Base-by-base conservation (phyloP, 2,113 vertebrate genomes). In the Oncorhynchus tshawytscha region DNA sequence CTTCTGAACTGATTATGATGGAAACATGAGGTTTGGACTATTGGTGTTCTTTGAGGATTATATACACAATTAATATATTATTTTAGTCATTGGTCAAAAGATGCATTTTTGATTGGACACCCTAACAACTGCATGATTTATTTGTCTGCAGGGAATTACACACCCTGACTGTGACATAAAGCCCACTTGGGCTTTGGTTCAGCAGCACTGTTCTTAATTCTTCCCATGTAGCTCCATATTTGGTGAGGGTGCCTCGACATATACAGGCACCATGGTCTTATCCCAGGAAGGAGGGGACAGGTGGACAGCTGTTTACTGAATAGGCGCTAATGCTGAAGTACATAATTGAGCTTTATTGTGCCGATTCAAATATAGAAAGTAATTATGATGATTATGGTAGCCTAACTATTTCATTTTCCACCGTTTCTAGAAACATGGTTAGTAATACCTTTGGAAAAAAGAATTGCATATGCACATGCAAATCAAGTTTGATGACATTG, bases 261-360 rank as follows among this genome's bases (percentile, higher is more conserved):
- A 79, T 82, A 85, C 83, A 78, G 69, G 75, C 31, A 81, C 76
- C 67, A 74, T n/a, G 71, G 76, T 73, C 81, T 78, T 81, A 84
- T 88, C 86, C 80, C 86, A 86, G 77, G 81, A 79, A 81, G 75
- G 72, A 60, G 70, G n/a, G 80, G 80, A 79, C 82, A 84, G 84
- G 84, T 88, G 86, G 81, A 79, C 84, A 81, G 82, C 82, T 82
- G 84, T 57, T 70, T 71, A 67, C 77, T 78, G 79, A 81, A 86
- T 84, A 81, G 82, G 70, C 78, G 78, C 75, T 74, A 79, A 71
- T 76, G 66, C 81, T 79, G 72, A 75, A 86, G 84, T 80, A 74
- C 78, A 83, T 86, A 86, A 86, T 87, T 82, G 82, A 79, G 69
- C 77, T 65, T 80, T 78, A 77, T 77, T 79, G 72, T 24, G 78